Conservation (phyloP, 1,140 invertebrate genomes). For the Lepidurus arcticus region DNA sequence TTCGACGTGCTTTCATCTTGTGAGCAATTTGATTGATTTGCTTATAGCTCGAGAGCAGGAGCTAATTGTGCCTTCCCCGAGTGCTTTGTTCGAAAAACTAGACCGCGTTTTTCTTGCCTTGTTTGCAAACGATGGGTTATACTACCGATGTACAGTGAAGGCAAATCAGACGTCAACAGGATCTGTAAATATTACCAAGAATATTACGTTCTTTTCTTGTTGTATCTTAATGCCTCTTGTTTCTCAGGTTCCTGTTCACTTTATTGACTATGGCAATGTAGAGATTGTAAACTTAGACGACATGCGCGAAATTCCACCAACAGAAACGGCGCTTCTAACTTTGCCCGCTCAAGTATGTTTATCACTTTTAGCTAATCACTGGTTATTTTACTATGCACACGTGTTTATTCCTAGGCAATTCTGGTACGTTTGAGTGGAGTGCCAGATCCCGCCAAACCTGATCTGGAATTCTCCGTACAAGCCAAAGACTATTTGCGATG, state of each 20-base stretch:
- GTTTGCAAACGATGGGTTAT: background rate
- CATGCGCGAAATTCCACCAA: background rate
- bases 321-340: slow-evolving; percentile 3
- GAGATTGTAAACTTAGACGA: background rate
- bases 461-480: background rate
- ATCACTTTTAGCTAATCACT: no score
- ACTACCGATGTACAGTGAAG: background rate
- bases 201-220: background rate
- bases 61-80: background rate
- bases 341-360: background rate
- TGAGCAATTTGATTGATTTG: background rate
- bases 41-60: background rate
- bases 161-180: background rate
- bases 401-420: background rate
- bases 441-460: background rate
- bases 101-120: background rate
- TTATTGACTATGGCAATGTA: slow-evolving; percentile 7
- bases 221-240: background rate
- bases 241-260: background rate
- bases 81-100: background rate
- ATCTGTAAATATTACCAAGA: background rate
- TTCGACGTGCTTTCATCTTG: background rate
- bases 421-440: slow-evolving; percentile 18
- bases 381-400: background rate
- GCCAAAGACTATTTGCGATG: background rate